phyloP scores from a whole-genome alignment of 2,888 invertebrate genomes.

The Congeria kusceri region DNA sequence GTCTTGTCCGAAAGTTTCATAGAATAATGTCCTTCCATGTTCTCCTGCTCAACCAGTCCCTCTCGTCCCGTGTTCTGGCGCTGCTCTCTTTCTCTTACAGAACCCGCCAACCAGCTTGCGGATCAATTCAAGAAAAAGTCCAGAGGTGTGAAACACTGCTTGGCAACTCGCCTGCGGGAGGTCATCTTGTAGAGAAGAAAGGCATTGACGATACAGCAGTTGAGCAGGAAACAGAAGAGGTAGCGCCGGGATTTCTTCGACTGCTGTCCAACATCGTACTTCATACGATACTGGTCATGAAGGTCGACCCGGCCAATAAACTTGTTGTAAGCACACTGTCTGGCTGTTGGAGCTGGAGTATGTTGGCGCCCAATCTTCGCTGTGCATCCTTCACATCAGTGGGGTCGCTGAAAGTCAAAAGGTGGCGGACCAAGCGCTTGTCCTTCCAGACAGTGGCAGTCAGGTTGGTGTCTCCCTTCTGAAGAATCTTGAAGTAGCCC shows the following conservation, averaged over 20 bases:
- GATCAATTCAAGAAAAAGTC: too few relatives aligned
- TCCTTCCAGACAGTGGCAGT: conserved; percentile 34
- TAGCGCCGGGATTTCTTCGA: conserved; percentile 52
- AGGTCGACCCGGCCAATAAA: conserved; percentile 61
- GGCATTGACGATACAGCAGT: conserved; percentile 43
- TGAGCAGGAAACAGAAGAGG: conserved; percentile 42
- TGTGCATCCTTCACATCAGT: conserved; percentile 3
- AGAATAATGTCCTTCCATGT: too few relatives aligned
- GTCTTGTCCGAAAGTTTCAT: too few relatives aligned
- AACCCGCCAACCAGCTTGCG: too few relatives aligned
- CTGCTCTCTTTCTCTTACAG: too few relatives aligned
- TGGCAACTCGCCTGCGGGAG: background rate
- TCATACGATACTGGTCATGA: conserved; percentile 52
- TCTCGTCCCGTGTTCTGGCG: too few relatives aligned
- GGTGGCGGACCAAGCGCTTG: conserved; percentile 23
- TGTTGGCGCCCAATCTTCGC: conserved; percentile 23
- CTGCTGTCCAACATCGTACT: conserved; percentile 48
- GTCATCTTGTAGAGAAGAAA: conserved; percentile 24
- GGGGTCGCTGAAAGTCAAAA: conserved; percentile 51
- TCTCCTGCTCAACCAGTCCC: too few relatives aligned
- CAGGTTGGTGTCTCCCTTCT: conserved; percentile 36
- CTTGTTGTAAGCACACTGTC: conserved; percentile 40
- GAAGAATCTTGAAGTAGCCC: conserved; percentile 34
- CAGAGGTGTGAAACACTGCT: too few relatives aligned
- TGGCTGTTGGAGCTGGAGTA: conserved; percentile 39